Conservation (phyloP, 2,888 invertebrate species). For the Pelosia muscerda region DNA sequence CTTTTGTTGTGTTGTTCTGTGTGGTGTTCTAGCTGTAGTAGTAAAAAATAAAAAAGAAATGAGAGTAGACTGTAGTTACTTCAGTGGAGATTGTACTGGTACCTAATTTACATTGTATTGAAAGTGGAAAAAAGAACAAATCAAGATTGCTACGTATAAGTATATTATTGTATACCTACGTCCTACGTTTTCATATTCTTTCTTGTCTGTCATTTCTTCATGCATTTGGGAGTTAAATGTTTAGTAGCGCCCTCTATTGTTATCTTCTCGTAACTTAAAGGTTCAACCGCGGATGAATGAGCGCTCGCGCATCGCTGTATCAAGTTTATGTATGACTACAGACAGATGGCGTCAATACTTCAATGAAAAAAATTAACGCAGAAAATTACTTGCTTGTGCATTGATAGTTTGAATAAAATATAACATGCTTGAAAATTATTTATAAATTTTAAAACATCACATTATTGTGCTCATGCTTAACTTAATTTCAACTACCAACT, state of each 20-base stretch:
- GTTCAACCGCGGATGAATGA: constrained; percentile 38
- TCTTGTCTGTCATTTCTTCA: too few relatives aligned
- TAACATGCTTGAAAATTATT: too few relatives aligned
- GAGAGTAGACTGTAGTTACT: too few relatives aligned
- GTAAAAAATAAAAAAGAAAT: too few relatives aligned
- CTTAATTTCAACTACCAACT: background rate
- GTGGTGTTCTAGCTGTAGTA: too few relatives aligned
- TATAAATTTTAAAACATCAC: too few relatives aligned
- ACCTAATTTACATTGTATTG: too few relatives aligned
- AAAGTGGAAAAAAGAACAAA: background rate
- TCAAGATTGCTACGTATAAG: background rate
- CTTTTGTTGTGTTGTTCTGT: too few relatives aligned
- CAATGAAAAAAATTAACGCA: background rate
- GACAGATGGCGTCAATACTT: constrained; percentile 61
- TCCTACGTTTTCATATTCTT: too few relatives aligned
- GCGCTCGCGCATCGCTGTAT: constrained; percentile 45
- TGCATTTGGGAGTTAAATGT: background rate
- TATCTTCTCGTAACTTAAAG: constrained; percentile 23
- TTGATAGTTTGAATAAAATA: background rate
- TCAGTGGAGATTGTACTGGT: too few relatives aligned
- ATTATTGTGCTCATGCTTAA: background rate
- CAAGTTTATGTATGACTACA: constrained; percentile 31
- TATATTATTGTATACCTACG: background rate
- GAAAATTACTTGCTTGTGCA: too few relatives aligned
- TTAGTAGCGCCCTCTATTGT: constrained; percentile 55